A percentile compares a stretch with the other conserved stretches of the same genome.
These are phyloP conservation scores for Ormyrus labotus DNA, from an alignment of 2,888 invertebrate species.

Conservation along the genomic window DNA sequence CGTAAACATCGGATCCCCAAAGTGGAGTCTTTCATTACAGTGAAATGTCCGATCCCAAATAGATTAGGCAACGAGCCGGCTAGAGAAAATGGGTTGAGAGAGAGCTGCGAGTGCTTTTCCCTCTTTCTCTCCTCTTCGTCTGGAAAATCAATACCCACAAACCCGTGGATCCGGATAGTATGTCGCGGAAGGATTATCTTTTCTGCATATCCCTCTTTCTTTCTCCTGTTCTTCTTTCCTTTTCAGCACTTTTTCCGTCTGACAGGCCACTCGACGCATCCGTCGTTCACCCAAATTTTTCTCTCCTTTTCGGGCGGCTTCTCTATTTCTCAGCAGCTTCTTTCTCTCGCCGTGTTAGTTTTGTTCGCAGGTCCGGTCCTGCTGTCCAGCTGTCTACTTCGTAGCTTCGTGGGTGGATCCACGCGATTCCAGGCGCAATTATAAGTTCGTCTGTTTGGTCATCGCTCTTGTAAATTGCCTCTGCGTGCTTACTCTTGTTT, in stretches of 20 bases:
- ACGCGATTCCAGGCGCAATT: background rate
- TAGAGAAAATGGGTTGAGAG: conserved; percentile 13
- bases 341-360: background rate
- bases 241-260: no score
- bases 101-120: background rate
- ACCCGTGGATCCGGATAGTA: background rate
- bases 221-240: background rate
- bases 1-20: background rate
- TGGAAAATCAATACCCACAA: conserved; percentile 45
- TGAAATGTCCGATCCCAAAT: conserved; percentile 8
- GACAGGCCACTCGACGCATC: background rate
- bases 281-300: background rate
- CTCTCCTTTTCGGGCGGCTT: background rate
- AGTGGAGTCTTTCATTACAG: conserved; percentile 25
- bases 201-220: background rate
- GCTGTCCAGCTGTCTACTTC: no score
- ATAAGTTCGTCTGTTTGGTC: background rate
- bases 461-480: no score
- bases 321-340: background rate
- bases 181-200: conserved; percentile 45
- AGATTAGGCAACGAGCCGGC: conserved; percentile 28
- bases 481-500: no score
- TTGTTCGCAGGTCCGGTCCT: no score
- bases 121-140: background rate
- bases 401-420: background rate